phyloP scores from a whole-genome alignment of 2,888 invertebrate species.

The Orthosia gothica region DNA sequence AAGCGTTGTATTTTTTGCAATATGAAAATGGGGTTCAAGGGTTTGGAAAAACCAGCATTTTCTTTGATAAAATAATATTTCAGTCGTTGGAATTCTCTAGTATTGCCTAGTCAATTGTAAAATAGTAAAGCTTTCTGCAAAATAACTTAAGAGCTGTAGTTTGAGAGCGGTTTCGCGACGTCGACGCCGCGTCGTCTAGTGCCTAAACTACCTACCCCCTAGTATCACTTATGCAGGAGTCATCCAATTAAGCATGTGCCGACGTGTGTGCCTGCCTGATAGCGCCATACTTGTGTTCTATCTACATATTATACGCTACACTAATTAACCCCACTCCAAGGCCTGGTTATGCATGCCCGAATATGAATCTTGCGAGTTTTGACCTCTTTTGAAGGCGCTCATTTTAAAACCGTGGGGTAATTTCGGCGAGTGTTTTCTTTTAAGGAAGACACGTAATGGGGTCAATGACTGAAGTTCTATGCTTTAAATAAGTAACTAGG shows the following conservation, averaged over 20 bases:
- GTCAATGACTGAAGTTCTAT: conserved; percentile 15
- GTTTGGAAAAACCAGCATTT: conserved; percentile 12
- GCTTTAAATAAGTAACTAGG: neutral
- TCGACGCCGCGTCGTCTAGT: conserved; percentile 36
- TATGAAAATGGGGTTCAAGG: conserved; percentile 40
- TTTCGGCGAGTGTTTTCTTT: conserved; percentile 34
- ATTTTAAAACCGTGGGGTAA: conserved; percentile 24
- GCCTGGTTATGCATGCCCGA: conserved; percentile 28
- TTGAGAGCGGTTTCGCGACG: conserved; percentile 45
- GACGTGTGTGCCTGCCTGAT: conserved; percentile 59
- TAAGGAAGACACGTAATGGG: conserved; percentile 12
- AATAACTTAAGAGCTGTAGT: conserved; percentile 58
- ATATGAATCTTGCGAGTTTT: conserved; percentile 34
- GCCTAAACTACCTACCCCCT: conserved; percentile 56
- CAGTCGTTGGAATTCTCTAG: neutral
- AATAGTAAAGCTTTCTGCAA: conserved; percentile 43
- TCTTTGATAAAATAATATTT: neutral
- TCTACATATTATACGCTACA: conserved; percentile 54
- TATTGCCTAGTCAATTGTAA: conserved; percentile 26
- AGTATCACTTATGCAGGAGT: conserved; percentile 75
- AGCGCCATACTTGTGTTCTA: conserved; percentile 50
- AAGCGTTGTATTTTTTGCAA: conserved; percentile 41
- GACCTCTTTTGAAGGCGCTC: conserved; percentile 29
- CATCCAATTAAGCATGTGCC: conserved; percentile 74
- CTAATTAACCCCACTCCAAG: conserved; percentile 55